Conservation (phyloP, 2,888 invertebrate genomes). For the Ochropacha duplaris region DNA sequence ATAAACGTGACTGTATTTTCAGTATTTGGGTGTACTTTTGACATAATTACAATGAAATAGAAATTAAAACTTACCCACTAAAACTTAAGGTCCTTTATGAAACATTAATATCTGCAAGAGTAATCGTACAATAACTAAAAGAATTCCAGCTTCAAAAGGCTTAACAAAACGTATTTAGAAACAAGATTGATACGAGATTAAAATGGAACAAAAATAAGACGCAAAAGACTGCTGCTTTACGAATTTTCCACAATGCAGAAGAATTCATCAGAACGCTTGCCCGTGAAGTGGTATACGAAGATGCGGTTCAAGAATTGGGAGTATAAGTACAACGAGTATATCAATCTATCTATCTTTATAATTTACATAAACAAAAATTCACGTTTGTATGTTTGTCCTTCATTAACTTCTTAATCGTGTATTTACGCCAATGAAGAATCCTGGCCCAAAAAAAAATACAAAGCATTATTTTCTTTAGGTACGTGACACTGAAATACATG, state of each 20-base stretch:
- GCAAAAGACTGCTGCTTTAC: constrained; percentile 29
- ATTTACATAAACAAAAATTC: too few relatives aligned
- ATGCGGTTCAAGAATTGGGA: constrained; percentile 24
- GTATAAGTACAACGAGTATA: too few relatives aligned
- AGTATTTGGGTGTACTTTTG: too few relatives aligned
- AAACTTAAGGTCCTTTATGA: not conserved
- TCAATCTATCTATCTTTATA: too few relatives aligned
- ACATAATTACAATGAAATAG: not conserved
- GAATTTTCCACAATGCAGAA: constrained; percentile 42
- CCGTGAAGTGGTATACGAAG: constrained; percentile 27
- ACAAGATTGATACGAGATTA: constrained; percentile 27
- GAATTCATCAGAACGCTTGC: constrained; percentile 44
- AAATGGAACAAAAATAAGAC: constrained; percentile 25
- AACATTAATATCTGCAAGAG: not conserved
- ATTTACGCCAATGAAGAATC: too few relatives aligned
- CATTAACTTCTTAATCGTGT: too few relatives aligned
- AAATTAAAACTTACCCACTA: not conserved
- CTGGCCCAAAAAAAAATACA: too few relatives aligned
- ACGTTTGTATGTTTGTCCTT: too few relatives aligned
- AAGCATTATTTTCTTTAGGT: too few relatives aligned
- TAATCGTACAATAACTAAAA: not conserved
- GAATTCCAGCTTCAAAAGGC: not conserved
- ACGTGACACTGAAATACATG: too few relatives aligned
- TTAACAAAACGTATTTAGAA: constrained; percentile 5
- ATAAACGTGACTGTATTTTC: too few relatives aligned